Conservation (phyloP, 2,797 vertebrate species). For the Enteromius thamalakanensis region DNA sequence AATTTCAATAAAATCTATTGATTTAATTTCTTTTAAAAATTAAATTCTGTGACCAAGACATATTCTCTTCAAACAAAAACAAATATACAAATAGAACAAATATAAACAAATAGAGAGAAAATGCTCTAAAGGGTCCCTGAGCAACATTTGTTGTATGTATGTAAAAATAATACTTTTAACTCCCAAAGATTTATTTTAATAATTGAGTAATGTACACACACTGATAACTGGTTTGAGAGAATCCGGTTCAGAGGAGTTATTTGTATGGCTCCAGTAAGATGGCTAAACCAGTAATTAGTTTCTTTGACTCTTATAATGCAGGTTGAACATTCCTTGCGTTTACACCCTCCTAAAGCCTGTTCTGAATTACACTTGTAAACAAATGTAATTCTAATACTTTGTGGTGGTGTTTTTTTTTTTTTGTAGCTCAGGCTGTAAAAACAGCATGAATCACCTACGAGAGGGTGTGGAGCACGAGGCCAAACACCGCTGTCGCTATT, state of each 20-base stretch:
- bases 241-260: neutral
- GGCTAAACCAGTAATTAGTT: constrained; percentile 5
- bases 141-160: neutral
- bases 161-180: neutral
- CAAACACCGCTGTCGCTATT: constrained; percentile 93
- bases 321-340: neutral
- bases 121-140: neutral
- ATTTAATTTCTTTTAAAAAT: neutral
- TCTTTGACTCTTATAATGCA: neutral
- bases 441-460: constrained; percentile 98
- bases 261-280: neutral
- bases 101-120: neutral
- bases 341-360: neutral
- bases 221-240: neutral
- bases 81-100: too few relatives aligned
- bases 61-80: neutral
- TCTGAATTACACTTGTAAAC: neutral
- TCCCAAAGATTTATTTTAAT: neutral
- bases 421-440: constrained; percentile 90
- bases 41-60: neutral
- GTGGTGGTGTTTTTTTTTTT: neutral
- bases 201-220: neutral
- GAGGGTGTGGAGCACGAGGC: constrained; percentile 91
- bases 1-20: neutral
- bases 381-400: constrained; percentile 4